A percentile compares a stretch with the other conserved stretches of the same genome.
Conservation (phyloP, 2,888 invertebrate species). For the Andrena trimmerana region DNA sequence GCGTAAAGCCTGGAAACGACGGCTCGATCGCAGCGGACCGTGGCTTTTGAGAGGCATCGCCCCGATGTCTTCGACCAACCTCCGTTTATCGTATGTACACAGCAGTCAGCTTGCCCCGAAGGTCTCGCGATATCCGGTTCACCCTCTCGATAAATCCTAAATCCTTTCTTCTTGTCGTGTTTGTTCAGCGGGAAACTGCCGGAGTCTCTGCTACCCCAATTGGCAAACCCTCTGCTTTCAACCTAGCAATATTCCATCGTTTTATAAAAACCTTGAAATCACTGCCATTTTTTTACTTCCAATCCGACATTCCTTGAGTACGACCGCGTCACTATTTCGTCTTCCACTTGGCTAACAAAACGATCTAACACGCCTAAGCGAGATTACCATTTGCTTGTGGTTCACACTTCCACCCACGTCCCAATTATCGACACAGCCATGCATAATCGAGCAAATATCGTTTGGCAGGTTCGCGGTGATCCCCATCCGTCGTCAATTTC, state of each 20-base stretch:
- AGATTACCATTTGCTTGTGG: too few species aligned
- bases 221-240: not conserved
- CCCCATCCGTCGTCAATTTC: not conserved
- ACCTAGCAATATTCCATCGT: too few species aligned
- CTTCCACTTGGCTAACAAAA: too few species aligned
- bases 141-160: constrained; percentile 37
- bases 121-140: constrained; percentile 17
- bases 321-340: too few species aligned
- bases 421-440: too few species aligned
- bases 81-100: constrained; percentile 15
- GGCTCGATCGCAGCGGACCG: constrained; percentile 28
- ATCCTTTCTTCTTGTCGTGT: constrained; percentile 32
- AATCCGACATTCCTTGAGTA: too few species aligned
- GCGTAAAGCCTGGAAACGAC: constrained; percentile 41
- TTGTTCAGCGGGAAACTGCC: constrained; percentile 39
- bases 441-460: too few species aligned
- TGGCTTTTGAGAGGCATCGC: constrained; percentile 45
- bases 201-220: not conserved
- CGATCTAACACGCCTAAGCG: too few species aligned
- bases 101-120: not conserved
- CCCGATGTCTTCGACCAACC: constrained; percentile 16
- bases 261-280: too few species aligned
- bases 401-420: too few species aligned
- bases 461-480: too few species aligned
- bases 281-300: too few species aligned